Evolutionary conservation across 2,888 invertebrate species (phyloP).

Genomic region (Acrocyrtus sp.): DNA sequence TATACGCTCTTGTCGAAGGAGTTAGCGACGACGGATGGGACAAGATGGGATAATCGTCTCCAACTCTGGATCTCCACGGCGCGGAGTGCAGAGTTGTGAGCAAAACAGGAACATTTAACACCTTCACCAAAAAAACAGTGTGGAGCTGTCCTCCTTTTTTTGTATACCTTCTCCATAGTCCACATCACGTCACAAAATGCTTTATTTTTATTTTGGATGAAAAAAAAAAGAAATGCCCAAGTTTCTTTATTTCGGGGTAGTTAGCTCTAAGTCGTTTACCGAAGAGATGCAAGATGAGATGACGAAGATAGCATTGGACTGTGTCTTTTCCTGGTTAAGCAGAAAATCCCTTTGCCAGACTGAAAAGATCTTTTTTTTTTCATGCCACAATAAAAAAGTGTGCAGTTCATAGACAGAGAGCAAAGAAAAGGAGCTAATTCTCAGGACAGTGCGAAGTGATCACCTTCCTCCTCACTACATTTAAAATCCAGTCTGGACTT

Average conservation of each 20-base stretch:
- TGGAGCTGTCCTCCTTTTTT: neutral
- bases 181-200: neutral
- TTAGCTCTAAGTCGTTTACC: conserved; percentile 43
- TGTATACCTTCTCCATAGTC: neutral
- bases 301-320: conserved; percentile 1
- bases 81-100: neutral
- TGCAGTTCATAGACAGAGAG: too few relatives aligned
- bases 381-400: too few relatives aligned
- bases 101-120: too few relatives aligned
- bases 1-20: neutral
- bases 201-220: neutral
- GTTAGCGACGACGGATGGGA: neutral
- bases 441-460: too few relatives aligned
- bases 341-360: too few relatives aligned
- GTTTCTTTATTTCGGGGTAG: conserved; percentile 23
- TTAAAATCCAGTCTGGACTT: too few relatives aligned
- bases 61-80: neutral
- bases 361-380: too few relatives aligned
- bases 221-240: neutral
- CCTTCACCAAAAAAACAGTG: too few relatives aligned
- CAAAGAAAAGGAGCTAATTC: too few relatives aligned
- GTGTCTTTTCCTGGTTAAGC: too few relatives aligned
- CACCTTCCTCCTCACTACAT: too few relatives aligned
- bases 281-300: conserved; percentile 45
- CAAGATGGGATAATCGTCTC: neutral